phyloP scores from a whole-genome alignment of 2,888 invertebrate species.

The Pterostichus niger region DNA sequence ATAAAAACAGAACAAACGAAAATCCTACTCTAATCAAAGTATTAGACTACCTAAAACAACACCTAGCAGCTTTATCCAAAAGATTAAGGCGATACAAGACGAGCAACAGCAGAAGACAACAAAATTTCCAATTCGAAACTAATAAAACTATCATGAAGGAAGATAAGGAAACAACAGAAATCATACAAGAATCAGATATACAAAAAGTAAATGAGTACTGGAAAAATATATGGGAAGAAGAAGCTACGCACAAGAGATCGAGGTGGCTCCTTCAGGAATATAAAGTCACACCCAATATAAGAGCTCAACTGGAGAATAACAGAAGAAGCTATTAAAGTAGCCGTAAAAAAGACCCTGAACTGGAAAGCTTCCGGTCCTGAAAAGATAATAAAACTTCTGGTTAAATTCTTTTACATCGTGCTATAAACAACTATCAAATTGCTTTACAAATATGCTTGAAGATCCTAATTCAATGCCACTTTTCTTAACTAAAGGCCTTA shows the following conservation, averaged over 20 bases:
- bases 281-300: neutral
- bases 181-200: neutral
- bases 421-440: constrained; percentile 28
- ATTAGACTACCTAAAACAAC: neutral
- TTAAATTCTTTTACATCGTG: constrained; percentile 27
- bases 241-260: neutral
- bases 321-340: neutral
- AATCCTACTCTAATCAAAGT: neutral
- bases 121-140: neutral
- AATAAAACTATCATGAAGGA: neutral
- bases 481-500: constrained; percentile 49
- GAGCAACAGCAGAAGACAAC: neutral
- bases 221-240: neutral
- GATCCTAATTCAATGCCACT: constrained; percentile 33
- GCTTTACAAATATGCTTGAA: neutral
- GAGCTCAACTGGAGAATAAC: neutral
- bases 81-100: neutral
- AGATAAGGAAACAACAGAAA: neutral
- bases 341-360: constrained; percentile 6
- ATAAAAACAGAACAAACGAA: neutral
- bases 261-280: neutral
- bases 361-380: constrained; percentile 55
- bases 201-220: neutral
- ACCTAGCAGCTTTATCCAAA: neutral
- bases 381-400: constrained; percentile 55